Base-by-base conservation (phyloP, 1,140 invertebrate genomes). In the Ips typographus region DNA sequence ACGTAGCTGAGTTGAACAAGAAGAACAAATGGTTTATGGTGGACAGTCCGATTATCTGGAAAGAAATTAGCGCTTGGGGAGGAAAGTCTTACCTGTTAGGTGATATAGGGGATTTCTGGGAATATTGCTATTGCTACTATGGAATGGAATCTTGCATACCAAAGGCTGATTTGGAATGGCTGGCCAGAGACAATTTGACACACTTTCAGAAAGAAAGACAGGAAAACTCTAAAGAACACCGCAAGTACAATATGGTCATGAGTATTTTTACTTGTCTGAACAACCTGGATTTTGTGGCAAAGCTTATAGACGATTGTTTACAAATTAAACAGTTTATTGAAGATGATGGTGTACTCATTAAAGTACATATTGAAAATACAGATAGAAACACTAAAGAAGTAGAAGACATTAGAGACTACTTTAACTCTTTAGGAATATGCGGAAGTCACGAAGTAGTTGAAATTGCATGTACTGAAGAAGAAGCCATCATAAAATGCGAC, bases 121-220 rank as follows among this genome's bases (percentile, higher is more conserved):
- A 85, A 72, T 85, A 85, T 70, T 82, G 81, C 68, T 80, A 82
- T 75, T 83, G 83, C 44, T 85, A 85, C 77, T 86, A 86, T 72
- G 77, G 82, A n/a, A 77, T 85, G 60, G 80, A 84, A 75, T 77
- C 79, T 4, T 77, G 79, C 68, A 73, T 84, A 41, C 58, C 78
- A 6, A 75, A 76, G 62, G 77, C 81, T 22, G 82, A 82, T 72
- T 80, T 83, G 65, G 67, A 80, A 66, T 77, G 79, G 57, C 70
- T 85, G 39, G 71, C 67, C 37, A 4, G 4, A 4, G 67, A 73
- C 53, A 73, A 73, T 53, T 43, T 65, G 49, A 7, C 38, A 3
- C 22, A 49, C 22, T 49, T 49, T 2, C 1, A 49, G 44, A 3
- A 49, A 8, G 3, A 49, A 1, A 3, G 7, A 22, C 22, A 3